Evolutionary conservation across 2,113 vertebrate genomes (phyloP), one percentile per base, ranked within the genome.

Genomic region (Plectropomus leopardus): DNA sequence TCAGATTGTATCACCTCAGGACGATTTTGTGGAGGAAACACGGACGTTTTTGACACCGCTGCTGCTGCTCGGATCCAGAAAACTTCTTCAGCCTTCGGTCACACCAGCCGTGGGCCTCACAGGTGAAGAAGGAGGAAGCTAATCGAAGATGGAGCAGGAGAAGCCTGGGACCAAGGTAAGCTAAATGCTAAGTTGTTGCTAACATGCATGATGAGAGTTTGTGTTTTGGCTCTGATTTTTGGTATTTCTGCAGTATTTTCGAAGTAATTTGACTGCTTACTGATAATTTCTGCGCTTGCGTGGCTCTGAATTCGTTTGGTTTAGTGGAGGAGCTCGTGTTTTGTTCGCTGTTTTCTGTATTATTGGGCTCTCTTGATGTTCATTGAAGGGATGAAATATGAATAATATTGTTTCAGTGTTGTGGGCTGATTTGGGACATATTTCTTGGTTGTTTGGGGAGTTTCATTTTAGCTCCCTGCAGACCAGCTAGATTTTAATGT

Each of bases 101-200:
- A 8, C 23, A 36, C 42, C 42, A 50, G 17, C 42, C 42, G 59
- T 17, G 17, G 8, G 34, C 21, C 23, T 11, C 66, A 67, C 15
- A 26, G 40, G 40, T 26, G 42, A n/a, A 13, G 0, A 36, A 0
- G 10, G 26, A 36, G 5, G 36, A 28, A 70, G 13, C 16, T 21
- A 36, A 36, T 36, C 15, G 23, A 50, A 19, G n/a, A n/a, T n/a
- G n/a, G n/a, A n/a, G n/a, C n/a, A 40, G 7, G 32, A 8, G 23
- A 30, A 23, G 1, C 42, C 16, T 9, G 3, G 2, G 36, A 36
- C 23, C 54, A n/a, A 45, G 36, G 54, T 67, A 51, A 51, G 19
- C 15, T 34, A 32, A 55, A 11, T 21, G 76, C 28, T 57, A n/a
- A 48, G 30, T 19, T 23, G 24, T 72, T 50, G 60, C 60, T 58